Evolutionary conservation across 2,888 invertebrate genomes (phyloP), one percentile per base, ranked within the genome.

Genomic region (Candidula unifasciata): DNA sequence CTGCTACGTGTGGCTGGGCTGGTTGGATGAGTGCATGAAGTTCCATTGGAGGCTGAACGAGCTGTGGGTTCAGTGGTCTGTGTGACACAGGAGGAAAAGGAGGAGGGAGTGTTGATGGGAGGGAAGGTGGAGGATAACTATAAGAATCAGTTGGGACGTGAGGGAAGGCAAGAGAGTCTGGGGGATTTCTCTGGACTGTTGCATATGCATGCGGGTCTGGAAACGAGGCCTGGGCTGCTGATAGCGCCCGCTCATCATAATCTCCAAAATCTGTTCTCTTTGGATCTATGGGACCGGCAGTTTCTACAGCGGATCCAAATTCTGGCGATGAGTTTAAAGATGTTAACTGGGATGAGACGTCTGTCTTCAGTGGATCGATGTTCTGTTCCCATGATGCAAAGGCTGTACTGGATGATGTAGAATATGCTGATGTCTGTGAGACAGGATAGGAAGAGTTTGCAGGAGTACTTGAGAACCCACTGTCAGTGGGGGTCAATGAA

Each of bases 1-100:
- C 89, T 16, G 89, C 89, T 24, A 89, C 89, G 44, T 88, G 89
- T 13, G 90, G 90, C 37, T 87, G 87, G 21, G 76, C 37, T 27
- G 66, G 52, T 6, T 30, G 52, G 69, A 69, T 68, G 6, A 69
- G 33, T 27, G 60, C 24, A 24, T 52, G 69, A 13, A 69, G 68
- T 16, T 77, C 77, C 18, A 35, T 2, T 35, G 69, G 37, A 21
- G 83, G 79, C 10, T 57, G 37, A 3, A 79, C 35, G 10, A 79
- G 71, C 33, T 71, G 68, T 27, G 83, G 77, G 37, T 80, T 69
- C 10, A 71, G 16, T 24, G 82, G 74, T n/a, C 81, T 57, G n/a
- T 73, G 81, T 18, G 81, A 73, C 18, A 73, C 73, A 33, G 82
- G 74, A 60, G 80, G 80, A 37, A 64, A 37, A 57, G 18, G 21